A percentile compares a stretch with the other conserved stretches of the same genome.
These are phyloP conservation scores for Tinamus guttatus DNA, from an alignment of 2,113 vertebrate genomes.

Conservation along the genomic window DNA sequence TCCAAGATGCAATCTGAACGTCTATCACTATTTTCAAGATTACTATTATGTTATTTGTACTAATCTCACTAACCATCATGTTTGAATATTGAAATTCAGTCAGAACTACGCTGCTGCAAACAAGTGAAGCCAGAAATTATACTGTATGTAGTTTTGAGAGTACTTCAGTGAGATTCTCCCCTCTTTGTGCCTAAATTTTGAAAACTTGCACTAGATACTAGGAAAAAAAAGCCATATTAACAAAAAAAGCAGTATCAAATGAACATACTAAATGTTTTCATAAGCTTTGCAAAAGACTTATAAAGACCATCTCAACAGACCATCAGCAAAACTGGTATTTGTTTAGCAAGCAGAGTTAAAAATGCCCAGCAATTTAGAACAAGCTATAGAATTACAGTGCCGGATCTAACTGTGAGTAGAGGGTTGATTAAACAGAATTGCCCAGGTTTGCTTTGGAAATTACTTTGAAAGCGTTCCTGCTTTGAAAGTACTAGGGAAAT, in stretches of 20 bases:
- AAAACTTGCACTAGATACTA: neutral
- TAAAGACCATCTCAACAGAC: neutral
- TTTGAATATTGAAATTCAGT: neutral
- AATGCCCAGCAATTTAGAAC: neutral
- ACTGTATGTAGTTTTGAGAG: neutral
- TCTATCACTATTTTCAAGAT: neutral
- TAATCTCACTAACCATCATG: neutral
- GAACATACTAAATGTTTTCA: neutral
- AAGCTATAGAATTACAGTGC: neutral
- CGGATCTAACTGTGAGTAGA: neutral
- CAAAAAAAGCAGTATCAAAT: neutral
- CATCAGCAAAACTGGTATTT: neutral
- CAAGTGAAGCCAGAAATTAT: neutral
- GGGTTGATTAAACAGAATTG: neutral
- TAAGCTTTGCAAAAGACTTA: neutral
- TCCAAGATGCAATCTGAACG: neutral
- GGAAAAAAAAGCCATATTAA: neutral
- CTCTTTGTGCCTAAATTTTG: neutral
- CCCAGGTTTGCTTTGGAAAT: neutral
- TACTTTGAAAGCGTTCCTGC: neutral
- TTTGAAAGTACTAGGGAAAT: neutral
- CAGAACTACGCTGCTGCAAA: neutral
- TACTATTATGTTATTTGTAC: neutral
- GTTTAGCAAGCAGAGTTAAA: neutral
- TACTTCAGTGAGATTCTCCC: neutral